Base-by-base conservation (phyloP, 53 echinoderm and acorn worm species). In the Arbacia lixula region DNA sequence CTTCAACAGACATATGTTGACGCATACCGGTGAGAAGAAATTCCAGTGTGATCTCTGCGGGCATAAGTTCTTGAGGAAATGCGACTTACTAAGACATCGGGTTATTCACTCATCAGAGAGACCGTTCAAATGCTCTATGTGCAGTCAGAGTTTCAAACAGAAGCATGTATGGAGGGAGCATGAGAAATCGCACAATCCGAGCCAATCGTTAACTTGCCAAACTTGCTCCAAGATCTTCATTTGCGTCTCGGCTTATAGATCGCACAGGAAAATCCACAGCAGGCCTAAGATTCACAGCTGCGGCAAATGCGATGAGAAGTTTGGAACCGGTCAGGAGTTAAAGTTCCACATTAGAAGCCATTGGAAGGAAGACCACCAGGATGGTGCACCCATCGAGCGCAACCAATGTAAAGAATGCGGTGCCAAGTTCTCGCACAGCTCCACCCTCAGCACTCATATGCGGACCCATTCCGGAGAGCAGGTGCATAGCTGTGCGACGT, bases 321-420 rank as follows among this genome's bases (percentile, higher is more conserved):
- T 37, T 78, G 79, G 79, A 14, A 78, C 79, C 24, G 12, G 12
- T 12, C 14, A 24, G 12, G 79, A 78, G 6, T 43, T 78, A 12
- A 58, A 40, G 60, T 24, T 60, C 25, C 79, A 78, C 28, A 29
- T 78, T 21, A 37, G 60, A 78, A 19, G 29, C 26, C 79, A 78
- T 40, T 78, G 79, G 79, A 60, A 40, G 30, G 41, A 16, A 6
- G 61, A 60, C 36, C 14, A 26, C 12, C 17, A 60, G 6, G 61
- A 61, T 22, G 16, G 5, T 12, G 33, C 37, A 16, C 27, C 38
- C 12, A 57, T 60, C 2, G 79, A 78, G 39, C 37, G 24, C 10
- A 78, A 60, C 42, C 79, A 78, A 12, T 78, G 79, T 52, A 78
- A 40, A 60, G 79, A 78, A 40, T 78, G 79, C 40, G 79, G 79